These are phyloP conservation scores for Cosmorhoe ocellata DNA, from an alignment of 2,888 invertebrate genomes.

Conservation along the genomic window DNA sequence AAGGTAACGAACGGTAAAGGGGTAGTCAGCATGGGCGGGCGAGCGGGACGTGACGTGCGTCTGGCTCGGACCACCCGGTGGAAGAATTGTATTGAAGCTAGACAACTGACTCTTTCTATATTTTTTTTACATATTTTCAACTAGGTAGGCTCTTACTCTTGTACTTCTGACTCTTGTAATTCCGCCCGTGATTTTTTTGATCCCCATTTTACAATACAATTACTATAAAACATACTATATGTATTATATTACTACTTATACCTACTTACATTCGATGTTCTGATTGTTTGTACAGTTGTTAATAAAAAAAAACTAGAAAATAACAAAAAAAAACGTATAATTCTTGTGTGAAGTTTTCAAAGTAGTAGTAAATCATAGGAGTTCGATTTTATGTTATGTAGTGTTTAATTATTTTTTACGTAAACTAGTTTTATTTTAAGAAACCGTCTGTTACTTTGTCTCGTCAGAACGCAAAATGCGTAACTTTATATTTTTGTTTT, in stretches of 20 bases:
- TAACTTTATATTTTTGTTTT: slow-evolving; percentile 46
- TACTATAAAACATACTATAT: slow-evolving; percentile 18
- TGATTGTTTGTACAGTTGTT: slow-evolving; percentile 72
- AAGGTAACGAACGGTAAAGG: slow-evolving; percentile 14
- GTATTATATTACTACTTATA: slow-evolving; percentile 13
- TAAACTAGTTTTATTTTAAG: slow-evolving; percentile 67
- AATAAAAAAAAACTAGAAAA: slow-evolving; percentile 42
- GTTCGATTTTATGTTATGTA: slow-evolving; percentile 72
- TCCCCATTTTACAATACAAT: slow-evolving; percentile 24
- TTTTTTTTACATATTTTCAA: slow-evolving; percentile 7
- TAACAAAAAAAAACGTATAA: slow-evolving; percentile 34
- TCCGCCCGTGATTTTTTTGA: slow-evolving; percentile 31
- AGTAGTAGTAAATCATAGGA: slow-evolving; percentile 77
- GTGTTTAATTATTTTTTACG: slow-evolving; percentile 76
- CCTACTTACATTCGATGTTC: slow-evolving; percentile 46
- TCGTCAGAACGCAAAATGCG: slow-evolving; percentile 46
- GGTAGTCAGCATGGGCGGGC: slow-evolving; percentile 10
- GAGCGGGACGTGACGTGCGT: slow-evolving; percentile 1
- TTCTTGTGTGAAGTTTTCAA: slow-evolving; percentile 46
- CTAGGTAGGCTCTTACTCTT: not conserved
- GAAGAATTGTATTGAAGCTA: not conserved
- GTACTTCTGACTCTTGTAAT: not conserved
- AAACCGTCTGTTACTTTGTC: slow-evolving; percentile 59
- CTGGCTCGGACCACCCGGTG: not conserved
- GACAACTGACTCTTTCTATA: slow-evolving; percentile 2